A percentile compares a stretch with the other conserved stretches of the same genome.
Conservation (phyloP, 2,888 invertebrate species). For the Mythimna impura region DNA sequence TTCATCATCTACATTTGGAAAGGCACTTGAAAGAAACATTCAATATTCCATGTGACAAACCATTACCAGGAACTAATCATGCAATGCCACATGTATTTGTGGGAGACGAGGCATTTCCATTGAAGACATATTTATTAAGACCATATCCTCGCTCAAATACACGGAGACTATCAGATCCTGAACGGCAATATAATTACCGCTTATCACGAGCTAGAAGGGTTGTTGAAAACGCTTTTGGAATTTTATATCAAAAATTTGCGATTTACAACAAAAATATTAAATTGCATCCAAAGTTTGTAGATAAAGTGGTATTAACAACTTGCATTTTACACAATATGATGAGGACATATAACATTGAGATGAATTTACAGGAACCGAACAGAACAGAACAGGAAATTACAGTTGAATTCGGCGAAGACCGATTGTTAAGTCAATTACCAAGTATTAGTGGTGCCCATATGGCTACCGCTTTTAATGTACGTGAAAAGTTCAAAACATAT, state of each 20-base stretch:
- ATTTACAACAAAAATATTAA: conserved; percentile 54
- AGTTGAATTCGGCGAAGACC: conserved; percentile 54
- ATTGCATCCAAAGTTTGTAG: conserved; percentile 56
- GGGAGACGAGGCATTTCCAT: conserved; percentile 57
- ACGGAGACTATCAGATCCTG: conserved; percentile 30
- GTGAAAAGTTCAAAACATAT: conserved; percentile 56
- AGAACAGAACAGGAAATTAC: conserved; percentile 50
- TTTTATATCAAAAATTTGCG: conserved; percentile 45
- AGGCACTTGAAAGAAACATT: conserved; percentile 46
- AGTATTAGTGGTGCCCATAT: conserved; percentile 47
- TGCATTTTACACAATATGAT: conserved; percentile 58
- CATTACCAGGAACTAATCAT: conserved; percentile 58
- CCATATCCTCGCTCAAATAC: conserved; percentile 43
- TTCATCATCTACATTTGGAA: conserved; percentile 44
- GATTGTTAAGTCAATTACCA: conserved; percentile 46
- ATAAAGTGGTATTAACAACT: conserved; percentile 60
- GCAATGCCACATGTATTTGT: conserved; percentile 64
- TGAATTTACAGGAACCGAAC: conserved; percentile 57
- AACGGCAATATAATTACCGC: conserved; percentile 59
- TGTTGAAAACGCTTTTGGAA: conserved; percentile 48
- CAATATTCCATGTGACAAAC: conserved; percentile 59
- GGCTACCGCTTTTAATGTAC: conserved; percentile 53
- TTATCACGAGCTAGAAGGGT: conserved; percentile 44
- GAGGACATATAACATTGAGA: conserved; percentile 57
- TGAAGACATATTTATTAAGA: conserved; percentile 59